phyloP scores from a whole-genome alignment of 2,113 vertebrate species.

The Ptilorrhoa leucosticta region DNA sequence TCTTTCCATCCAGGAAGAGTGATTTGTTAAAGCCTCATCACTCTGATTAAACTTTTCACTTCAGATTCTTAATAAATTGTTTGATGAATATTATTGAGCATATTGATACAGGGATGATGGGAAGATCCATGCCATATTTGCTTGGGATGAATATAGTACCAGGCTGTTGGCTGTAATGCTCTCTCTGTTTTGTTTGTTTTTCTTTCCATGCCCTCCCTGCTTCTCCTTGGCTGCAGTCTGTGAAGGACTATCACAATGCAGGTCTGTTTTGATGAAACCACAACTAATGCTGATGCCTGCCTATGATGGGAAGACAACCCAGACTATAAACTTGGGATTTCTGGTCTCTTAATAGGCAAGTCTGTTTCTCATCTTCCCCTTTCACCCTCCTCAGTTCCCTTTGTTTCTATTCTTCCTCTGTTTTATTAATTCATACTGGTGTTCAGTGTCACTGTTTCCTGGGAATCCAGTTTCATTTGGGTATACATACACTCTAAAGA shows the following conservation, averaged over 20 bases:
- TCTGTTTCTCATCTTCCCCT: not conserved
- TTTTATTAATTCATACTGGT: not conserved
- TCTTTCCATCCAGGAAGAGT: slow-evolving; percentile 61
- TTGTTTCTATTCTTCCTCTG: not conserved
- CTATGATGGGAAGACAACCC: not conserved
- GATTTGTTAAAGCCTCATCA: slow-evolving; percentile 71
- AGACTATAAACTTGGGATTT: not conserved
- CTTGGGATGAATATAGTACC: slow-evolving; percentile 51
- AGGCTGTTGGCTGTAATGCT: not conserved
- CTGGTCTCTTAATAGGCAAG: not conserved
- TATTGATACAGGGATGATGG: slow-evolving; percentile 49
- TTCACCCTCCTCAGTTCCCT: fast-evolving
- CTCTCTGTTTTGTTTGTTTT: not conserved
- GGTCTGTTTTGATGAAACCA: not conserved
- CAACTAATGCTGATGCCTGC: not conserved
- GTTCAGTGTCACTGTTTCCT: not conserved
- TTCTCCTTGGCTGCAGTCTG: not conserved
- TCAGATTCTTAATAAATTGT: slow-evolving; percentile 56
- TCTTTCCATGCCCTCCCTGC: not conserved
- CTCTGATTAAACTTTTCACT: slow-evolving; percentile 63
- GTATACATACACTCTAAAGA: not conserved
- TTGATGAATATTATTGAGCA: slow-evolving; percentile 64
- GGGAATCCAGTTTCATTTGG: not conserved
- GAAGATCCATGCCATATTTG: slow-evolving; percentile 51
- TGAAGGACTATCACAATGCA: not conserved